These are phyloP conservation scores for Ornithorhynchus anatinus DNA, from an alignment of 2,113 vertebrate species.

Conservation along the genomic window DNA sequence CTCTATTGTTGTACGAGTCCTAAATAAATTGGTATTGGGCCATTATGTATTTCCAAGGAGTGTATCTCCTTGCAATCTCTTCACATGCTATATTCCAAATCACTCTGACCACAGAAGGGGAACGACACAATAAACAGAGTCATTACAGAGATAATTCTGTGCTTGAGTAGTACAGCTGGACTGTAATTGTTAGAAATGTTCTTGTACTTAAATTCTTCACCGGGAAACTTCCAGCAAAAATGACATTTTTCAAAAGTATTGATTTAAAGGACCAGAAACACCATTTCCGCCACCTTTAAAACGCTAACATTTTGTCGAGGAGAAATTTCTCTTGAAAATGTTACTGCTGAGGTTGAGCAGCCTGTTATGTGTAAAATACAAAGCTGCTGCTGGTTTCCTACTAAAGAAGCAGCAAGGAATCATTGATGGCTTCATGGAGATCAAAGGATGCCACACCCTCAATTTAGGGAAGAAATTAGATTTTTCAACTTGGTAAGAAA, in stretches of 20 bases:
- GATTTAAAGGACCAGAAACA: conserved; percentile 4
- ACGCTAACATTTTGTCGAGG: conserved; percentile 1
- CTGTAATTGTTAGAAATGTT: background rate
- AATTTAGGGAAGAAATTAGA: background rate
- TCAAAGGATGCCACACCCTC: background rate
- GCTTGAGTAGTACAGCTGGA: background rate
- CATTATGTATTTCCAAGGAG: background rate
- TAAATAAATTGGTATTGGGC: background rate
- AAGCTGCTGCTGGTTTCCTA: background rate
- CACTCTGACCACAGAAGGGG: background rate
- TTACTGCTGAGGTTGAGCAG: conserved; percentile 24
- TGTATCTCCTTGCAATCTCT: background rate
- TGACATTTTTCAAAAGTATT: background rate
- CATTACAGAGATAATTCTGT: background rate
- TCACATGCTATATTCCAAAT: background rate
- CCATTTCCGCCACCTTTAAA: background rate
- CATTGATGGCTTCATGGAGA: background rate
- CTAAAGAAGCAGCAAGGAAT: background rate
- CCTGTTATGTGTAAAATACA: background rate
- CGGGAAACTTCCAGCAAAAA: background rate
- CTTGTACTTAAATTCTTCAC: background rate
- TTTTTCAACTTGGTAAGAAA: background rate
- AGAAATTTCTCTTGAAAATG: background rate
- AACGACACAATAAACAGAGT: background rate
- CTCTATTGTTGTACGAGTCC: background rate